Evolutionary conservation across 2,113 vertebrate species (phyloP), one percentile per base, ranked within the genome.

Genomic region (Panurus biarmicus): DNA sequence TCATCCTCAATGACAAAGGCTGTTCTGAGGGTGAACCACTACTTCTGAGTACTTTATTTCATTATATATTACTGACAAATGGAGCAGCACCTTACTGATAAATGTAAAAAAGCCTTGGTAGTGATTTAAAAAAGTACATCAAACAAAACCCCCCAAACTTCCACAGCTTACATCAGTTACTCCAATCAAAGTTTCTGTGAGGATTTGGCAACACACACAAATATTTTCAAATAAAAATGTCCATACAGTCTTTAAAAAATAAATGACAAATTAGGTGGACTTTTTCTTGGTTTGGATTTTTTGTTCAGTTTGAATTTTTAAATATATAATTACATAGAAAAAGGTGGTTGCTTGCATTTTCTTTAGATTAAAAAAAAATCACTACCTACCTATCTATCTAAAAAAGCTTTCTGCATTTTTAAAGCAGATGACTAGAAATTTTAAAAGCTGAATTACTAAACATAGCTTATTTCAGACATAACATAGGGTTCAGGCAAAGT

Each of bases 251-350:
- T 53, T 81, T 29, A 35, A 44, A 71, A 77, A 70, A 48, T 21
- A 29, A 19, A 5, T 22, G 61, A 47, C 12, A 33, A 9, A 1
- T 28, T 56, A 15, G 2, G 3, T 18, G 12, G 2, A 1, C 6
- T 0, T 17, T 31, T 20, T 12, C 10, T 23, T 29, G 44, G 2
- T 47, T 33, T 67, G 28, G 4, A 22, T 47, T 18, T 2, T 67
- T 42, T 72, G 5, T 36, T 62, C 1, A 1, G 17, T 36, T 83
- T 76, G 36, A 7, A 50, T 23, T 6, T 51, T 78, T 65, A 25
- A 14, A 82, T 77, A 45, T 8, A 16, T 10, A 56, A 76, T 26
- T 54, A 40, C 47, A n/a, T 31, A 71, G n/a, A 50, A 71, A 51
- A 65, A 57, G 6, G 6, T 5, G 6, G 28, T 58, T 38, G 2